Evolutionary conservation across 2,888 invertebrate species (phyloP).

Genomic region (Oscheius onirici): DNA sequence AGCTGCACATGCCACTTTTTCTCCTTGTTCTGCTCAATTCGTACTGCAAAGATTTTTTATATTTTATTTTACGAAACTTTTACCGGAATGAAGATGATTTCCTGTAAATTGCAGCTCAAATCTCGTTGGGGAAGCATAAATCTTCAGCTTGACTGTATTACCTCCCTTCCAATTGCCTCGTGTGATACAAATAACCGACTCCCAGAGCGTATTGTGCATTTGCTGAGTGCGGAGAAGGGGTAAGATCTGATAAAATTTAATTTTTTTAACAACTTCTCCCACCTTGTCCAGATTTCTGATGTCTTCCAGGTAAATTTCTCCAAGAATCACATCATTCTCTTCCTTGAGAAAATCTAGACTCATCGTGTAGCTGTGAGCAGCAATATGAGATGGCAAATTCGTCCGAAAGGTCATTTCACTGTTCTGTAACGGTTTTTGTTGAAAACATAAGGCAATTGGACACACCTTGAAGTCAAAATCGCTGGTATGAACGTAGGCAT

Average conservation of each 20-base stretch:
- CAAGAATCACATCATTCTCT: conserved; percentile 42
- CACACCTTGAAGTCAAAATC: conserved; percentile 32
- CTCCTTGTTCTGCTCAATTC: conserved; percentile 25
- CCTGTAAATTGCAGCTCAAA: conserved; percentile 40
- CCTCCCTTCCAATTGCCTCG: conserved; percentile 20
- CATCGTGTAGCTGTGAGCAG: conserved; percentile 42
- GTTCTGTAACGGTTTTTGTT: too few species aligned
- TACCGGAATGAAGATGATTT: conserved; percentile 29
- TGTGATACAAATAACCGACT: conserved; percentile 46
- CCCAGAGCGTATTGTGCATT: conserved; percentile 48
- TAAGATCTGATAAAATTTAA: conserved; percentile 13
- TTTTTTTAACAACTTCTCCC: neutral
- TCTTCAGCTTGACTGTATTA: conserved; percentile 17
- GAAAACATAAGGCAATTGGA: neutral
- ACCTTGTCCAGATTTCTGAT: conserved; percentile 38
- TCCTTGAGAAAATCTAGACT: conserved; percentile 31
- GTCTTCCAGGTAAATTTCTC: conserved; percentile 46
- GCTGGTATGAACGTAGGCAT: conserved; percentile 41
- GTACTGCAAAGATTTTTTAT: conserved; percentile 30
- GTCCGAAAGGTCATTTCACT: conserved; percentile 29
- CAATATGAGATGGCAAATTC: conserved; percentile 32
- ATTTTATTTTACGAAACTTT: neutral
- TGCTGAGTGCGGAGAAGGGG: conserved; percentile 40
- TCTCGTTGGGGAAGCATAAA: conserved; percentile 8
- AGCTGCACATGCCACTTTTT: conserved; percentile 34